Conservation (phyloP, 2,888 invertebrate genomes). For the Coecobrya sp. region DNA sequence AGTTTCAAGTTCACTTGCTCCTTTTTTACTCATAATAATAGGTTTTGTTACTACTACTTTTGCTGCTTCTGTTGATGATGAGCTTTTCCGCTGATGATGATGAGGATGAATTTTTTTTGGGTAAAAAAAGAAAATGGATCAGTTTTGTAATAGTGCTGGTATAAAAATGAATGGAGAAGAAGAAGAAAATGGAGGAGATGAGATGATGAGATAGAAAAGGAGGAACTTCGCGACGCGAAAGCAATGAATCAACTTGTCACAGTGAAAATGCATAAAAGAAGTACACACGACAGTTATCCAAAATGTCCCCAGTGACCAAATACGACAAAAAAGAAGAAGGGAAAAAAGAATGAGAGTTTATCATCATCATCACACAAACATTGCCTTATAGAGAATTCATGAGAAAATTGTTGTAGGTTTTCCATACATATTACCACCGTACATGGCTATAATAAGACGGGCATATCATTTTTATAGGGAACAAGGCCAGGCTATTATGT, state of each 20-base stretch:
- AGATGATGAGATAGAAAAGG: conserved; percentile 58
- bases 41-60: not conserved
- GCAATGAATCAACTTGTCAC: conserved; percentile 86
- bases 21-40: conserved; percentile 72
- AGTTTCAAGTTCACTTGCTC: conserved; percentile 75
- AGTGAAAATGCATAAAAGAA: conserved; percentile 78
- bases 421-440: conserved; percentile 6
- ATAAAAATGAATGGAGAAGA: conserved; percentile 79
- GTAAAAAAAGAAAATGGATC: conserved; percentile 68
- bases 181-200: conserved; percentile 62
- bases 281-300: conserved; percentile 83
- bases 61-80: conserved; percentile 62
- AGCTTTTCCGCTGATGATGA: conserved; percentile 46
- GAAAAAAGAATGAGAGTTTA: conserved; percentile 9
- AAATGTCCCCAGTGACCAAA: conserved; percentile 86
- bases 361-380: not conserved
- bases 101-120: conserved; percentile 51
- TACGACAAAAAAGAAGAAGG: conserved; percentile 52
- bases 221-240: conserved; percentile 63
- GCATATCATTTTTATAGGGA: not conserved
- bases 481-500: not conserved
- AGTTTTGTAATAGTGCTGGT: conserved; percentile 16
- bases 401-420: conserved; percentile 17
- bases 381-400: conserved; percentile 64
- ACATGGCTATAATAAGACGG: conserved; percentile 45